Evolutionary conservation across 2,797 vertebrate species (phyloP), one percentile per base, ranked within the genome.

Genomic region (Caiman crocodilus): DNA sequence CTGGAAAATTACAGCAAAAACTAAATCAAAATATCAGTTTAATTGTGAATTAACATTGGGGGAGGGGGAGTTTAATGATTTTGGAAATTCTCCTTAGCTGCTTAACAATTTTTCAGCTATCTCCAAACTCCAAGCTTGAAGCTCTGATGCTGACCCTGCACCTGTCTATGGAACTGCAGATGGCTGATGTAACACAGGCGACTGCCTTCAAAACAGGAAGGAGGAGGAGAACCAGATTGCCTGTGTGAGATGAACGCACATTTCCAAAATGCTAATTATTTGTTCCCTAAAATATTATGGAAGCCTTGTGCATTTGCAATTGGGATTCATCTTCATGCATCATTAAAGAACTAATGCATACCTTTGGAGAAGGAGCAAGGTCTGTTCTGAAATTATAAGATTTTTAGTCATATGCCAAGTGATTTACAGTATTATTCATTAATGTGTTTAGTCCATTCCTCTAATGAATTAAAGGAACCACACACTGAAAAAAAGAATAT

Each of bases 141-240:
- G 91, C 92, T 94, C 86, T 93, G 94, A 78, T 94, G 94, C 79
- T 97, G 96, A 97, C 94, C 96, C 96, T 96, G 97, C 97, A 98
- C 97, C 97, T 98, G 97, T 85, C 96, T 96, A 76, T 89, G 87
- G 94, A 95, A 87, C 92, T 96, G 96, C 98, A 98, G 98, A 98
- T 98, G 97, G 97, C 94, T 95, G 96, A 94, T 84, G 90, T 95
- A 97, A 94, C 95, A 97, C 89, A 96, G 96, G 90, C 89, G 90
- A 94, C 93, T 97, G 97, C 96, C 96, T 98, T 95, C 96, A 96
- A 97, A 98, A 97, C 95, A 98, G 97, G 96, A 97, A 98, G 97
- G 95, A 98, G 97, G 96, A 97, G 96, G 96, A 97, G 85, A 96
- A 97, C 82, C 95, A 97, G 96, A 97, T 96, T 97, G 96, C 94